Evolutionary conservation across 2,888 invertebrate genomes (phyloP).

Genomic region (Tromatobia lineatoria): DNA sequence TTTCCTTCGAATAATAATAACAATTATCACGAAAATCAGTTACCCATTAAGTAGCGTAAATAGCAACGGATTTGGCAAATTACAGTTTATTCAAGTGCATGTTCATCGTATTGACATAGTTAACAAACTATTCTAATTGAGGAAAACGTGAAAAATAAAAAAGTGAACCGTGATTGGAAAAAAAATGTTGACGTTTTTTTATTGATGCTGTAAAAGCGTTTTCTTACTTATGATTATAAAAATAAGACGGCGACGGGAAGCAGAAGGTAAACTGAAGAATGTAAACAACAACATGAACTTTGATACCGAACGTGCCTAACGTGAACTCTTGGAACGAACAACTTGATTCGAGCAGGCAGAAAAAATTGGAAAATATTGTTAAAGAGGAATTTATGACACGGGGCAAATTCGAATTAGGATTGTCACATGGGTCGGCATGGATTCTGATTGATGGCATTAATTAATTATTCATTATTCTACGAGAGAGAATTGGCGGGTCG

Average conservation of each 20-base stretch:
- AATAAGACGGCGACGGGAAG: neutral
- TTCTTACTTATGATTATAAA: neutral
- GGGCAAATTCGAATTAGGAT: neutral
- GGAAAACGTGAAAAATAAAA: neutral
- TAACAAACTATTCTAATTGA: neutral
- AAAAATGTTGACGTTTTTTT: neutral
- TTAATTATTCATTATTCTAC: too few species aligned
- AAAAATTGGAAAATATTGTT: neutral
- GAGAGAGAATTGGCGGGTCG: neutral
- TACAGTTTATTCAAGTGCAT: neutral
- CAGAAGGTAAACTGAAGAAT: neutral
- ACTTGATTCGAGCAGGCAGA: neutral
- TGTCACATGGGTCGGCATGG: conserved; percentile 3
- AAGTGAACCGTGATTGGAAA: neutral
- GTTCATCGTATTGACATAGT: neutral
- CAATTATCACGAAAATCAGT: neutral
- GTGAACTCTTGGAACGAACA: neutral
- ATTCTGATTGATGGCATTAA: neutral
- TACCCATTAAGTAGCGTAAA: neutral
- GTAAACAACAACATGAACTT: conserved; percentile 8
- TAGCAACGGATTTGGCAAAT: neutral
- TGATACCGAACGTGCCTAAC: conserved; percentile 2
- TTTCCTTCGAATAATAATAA: neutral
- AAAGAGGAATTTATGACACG: neutral
- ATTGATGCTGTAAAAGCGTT: neutral